Base-by-base conservation (phyloP, 2,797 vertebrate species). In the Oceanodroma leucorhoa region DNA sequence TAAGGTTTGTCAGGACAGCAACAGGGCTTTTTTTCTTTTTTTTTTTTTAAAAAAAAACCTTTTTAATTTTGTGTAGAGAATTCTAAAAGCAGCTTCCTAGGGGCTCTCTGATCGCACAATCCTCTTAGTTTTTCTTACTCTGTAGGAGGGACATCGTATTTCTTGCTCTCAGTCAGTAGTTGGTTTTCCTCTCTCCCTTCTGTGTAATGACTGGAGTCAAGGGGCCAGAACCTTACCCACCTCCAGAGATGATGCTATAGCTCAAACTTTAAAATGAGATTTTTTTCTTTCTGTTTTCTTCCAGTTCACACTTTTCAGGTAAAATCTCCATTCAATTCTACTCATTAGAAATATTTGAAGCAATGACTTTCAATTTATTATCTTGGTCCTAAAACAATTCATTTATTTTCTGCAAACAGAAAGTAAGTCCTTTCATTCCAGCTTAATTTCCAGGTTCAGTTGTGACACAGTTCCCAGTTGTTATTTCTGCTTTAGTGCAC, bases 41-140 rank as follows among this genome's bases (percentile, higher is more conserved):
- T 19, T 19, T 17, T 41, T 41, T 41, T 36, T n/a, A n/a, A 38
- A 38, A 40, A 40, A 53, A 8, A 78, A 55, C 10, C 53, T 83
- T 77, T 93, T 91, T 82, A 89, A 89, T 96, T 96, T 81, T 91
- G 84, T 89, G 94, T 91, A 97, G 95, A 89, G 46, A 54, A 83
- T 92, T 95, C 94, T 96, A 75, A 91, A 96, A 94, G 60, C 84
- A 92, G 93, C 54, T 95, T 95, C 72, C 60, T 57, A 81, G 46
- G 53, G 27, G 18, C 50, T 90, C 38, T 45, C 92, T 90, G 81
- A 93, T 94, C 78, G 0, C 72, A 83, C 30, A 71, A 41, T 83
- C 53, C 80, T 96, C 87, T 93, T 93, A 94, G 85, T 88, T 53
- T 94, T 94, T 91, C 57, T 83, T 88, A 50, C 82, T 80, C 73